Conservation (phyloP, 2,888 invertebrate species). For the Aphidius colemani region DNA sequence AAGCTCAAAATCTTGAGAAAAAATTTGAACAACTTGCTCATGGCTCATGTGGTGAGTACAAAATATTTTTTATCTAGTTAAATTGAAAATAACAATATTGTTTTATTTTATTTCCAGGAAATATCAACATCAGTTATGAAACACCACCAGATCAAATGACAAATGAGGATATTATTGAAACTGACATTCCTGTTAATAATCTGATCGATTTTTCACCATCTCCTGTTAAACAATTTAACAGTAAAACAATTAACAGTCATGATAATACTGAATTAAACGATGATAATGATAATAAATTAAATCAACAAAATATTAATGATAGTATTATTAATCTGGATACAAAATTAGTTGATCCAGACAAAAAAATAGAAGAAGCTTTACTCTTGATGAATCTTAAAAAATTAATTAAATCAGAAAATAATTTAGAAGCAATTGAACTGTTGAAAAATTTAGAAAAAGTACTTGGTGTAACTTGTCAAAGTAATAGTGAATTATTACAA, state of each 20-base stretch:
- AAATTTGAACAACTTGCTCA: constrained; percentile 47
- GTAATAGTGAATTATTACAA: constrained; percentile 47
- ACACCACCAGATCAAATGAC: constrained; percentile 45
- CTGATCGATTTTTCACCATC: constrained; percentile 49
- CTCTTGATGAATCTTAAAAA: constrained; percentile 50
- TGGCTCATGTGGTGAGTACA: constrained; percentile 44
- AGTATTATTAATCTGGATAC: constrained; percentile 35
- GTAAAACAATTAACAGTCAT: not conserved
- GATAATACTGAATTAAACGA: constrained; percentile 19
- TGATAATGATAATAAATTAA: constrained; percentile 4
- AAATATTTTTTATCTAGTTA: not conserved
- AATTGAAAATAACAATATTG: not conserved
- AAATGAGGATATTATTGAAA: constrained; percentile 45
- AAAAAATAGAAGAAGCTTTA: constrained; percentile 43
- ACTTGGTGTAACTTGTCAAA: constrained; percentile 47
- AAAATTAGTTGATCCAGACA: constrained; percentile 43
- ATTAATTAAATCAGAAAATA: constrained; percentile 47
- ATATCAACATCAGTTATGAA: constrained; percentile 35
- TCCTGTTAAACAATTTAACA: constrained; percentile 30
- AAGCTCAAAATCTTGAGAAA: constrained; percentile 47
- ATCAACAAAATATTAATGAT: constrained; percentile 28
- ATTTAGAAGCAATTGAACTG: constrained; percentile 46
- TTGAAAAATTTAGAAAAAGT: constrained; percentile 49
- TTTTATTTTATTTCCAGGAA: constrained; percentile 24
- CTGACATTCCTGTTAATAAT: constrained; percentile 44